Conservation (phyloP, 2,113 vertebrate species). For the Apteryx mantelli region DNA sequence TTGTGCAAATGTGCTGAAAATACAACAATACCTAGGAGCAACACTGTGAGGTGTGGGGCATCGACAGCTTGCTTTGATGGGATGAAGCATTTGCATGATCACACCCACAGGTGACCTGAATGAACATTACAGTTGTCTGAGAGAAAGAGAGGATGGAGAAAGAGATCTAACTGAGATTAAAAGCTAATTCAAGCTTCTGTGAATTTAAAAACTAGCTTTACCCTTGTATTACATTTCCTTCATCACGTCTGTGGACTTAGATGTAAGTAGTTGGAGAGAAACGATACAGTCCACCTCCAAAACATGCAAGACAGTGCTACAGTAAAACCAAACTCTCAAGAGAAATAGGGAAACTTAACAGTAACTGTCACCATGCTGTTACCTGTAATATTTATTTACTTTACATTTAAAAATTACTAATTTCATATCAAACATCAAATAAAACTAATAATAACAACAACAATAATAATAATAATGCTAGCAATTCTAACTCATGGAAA, state of each 20-base stretch:
- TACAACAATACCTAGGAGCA: neutral
- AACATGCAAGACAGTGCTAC: neutral
- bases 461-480: neutral
- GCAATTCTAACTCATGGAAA: neutral
- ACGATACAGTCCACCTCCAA: neutral
- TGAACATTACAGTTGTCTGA: neutral
- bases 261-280: neutral
- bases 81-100: neutral
- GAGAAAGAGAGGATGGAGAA: neutral
- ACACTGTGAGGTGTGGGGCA: accelerated
- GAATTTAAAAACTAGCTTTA: neutral
- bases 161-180: neutral
- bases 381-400: neutral
- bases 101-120: neutral
- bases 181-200: neutral
- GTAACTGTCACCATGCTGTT: neutral
- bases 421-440: neutral
- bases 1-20: neutral
- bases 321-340: neutral
- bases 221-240: neutral
- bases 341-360: neutral
- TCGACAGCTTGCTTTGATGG: neutral
- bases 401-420: neutral
- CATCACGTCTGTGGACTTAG: neutral
- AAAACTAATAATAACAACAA: neutral